Evolutionary conservation across 23 tunicate species (phyloP).

Genomic region (Diplosoma virens): DNA sequence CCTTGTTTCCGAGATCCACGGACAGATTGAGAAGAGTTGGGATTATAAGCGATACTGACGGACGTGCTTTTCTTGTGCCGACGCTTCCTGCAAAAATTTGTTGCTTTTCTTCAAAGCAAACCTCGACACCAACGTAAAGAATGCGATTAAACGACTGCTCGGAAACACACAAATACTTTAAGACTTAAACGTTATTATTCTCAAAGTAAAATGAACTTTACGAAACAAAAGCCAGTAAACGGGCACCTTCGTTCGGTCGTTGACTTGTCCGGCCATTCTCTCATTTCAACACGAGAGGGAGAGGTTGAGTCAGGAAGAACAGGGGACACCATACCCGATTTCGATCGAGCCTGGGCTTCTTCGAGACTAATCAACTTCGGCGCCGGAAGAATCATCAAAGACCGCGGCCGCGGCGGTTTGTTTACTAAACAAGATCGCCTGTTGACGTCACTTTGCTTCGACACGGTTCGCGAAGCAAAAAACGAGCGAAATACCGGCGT

Average conservation of each 20-base stretch:
- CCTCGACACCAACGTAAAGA: too few species aligned
- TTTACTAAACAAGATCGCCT: conserved; percentile 18
- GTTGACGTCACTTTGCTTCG: too few species aligned
- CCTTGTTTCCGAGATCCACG: background rate
- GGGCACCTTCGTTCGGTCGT: conserved; percentile 47
- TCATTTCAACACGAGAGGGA: background rate
- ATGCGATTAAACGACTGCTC: too few species aligned
- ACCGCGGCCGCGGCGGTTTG: conserved; percentile 77
- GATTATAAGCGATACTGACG: background rate
- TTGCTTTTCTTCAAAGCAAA: too few species aligned
- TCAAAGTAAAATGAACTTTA: too few species aligned
- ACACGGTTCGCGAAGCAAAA: too few species aligned
- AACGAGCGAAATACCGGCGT: conserved; percentile 35
- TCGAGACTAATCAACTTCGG: conserved; percentile 95
- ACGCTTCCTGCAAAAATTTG: conserved; percentile 10
- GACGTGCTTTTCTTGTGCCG: conserved; percentile 24
- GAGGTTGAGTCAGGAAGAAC: conserved; percentile 23
- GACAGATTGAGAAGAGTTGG: background rate
- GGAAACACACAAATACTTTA: too few species aligned
- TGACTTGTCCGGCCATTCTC: conserved; percentile 4
- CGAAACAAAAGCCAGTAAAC: background rate
- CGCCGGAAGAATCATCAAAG: conserved; percentile 79
- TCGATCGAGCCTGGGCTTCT: conserved; percentile 83
- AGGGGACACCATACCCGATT: conserved; percentile 41
- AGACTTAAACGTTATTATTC: too few species aligned